phyloP scores from a whole-genome alignment of 2,888 invertebrate species.

The Dendrolimus houi region DNA sequence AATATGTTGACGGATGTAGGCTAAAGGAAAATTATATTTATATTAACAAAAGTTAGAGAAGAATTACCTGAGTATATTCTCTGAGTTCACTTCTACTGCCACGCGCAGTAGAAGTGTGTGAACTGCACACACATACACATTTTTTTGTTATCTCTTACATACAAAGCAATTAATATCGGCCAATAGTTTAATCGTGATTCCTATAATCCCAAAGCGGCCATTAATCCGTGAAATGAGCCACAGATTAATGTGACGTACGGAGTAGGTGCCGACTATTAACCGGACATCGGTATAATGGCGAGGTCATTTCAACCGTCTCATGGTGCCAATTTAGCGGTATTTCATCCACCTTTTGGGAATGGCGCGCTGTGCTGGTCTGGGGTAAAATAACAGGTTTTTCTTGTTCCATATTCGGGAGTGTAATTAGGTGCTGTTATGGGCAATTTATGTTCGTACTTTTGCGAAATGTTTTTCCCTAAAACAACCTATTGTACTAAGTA shows the following conservation, averaged over 20 bases:
- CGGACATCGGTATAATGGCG: slow-evolving; percentile 16
- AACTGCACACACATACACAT: too few species aligned
- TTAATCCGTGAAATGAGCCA: slow-evolving; percentile 30
- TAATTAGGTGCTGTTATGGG: not conserved
- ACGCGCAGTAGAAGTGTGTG: too few species aligned
- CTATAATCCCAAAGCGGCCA: slow-evolving; percentile 12
- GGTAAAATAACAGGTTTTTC: not conserved
- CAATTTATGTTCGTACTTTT: not conserved
- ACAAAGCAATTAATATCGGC: too few species aligned
- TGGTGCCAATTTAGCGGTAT: not conserved
- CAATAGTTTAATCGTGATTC: too few species aligned
- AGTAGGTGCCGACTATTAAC: slow-evolving; percentile 18
- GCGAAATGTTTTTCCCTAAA: not conserved
- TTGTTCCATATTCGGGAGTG: not conserved
- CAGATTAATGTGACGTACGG: slow-evolving; percentile 31
- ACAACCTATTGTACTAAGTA: not conserved
- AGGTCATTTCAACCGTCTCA: slow-evolving; percentile 1
- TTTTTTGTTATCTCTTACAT: too few species aligned
- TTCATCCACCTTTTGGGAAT: not conserved
- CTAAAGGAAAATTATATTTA: too few species aligned
- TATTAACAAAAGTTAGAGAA: too few species aligned
- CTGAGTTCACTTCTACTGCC: too few species aligned
- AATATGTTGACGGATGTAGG: too few species aligned
- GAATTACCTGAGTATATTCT: too few species aligned
- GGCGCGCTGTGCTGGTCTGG: not conserved